Evolutionary conservation across 1,140 invertebrate genomes (phyloP).

Genomic region (Akabosia matsudoensis): DNA sequence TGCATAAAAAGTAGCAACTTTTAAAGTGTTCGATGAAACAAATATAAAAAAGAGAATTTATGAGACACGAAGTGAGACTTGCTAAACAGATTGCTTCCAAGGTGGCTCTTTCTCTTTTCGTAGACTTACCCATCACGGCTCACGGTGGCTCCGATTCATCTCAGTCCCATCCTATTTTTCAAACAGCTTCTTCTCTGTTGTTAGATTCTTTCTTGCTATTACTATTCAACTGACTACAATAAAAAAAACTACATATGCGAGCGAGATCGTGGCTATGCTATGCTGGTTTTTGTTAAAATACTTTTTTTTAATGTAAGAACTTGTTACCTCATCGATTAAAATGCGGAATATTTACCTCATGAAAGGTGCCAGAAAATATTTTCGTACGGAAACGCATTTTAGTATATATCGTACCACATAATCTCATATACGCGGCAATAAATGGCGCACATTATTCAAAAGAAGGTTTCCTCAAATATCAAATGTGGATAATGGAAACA

Average conservation of each 20-base stretch:
- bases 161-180: background rate
- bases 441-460: too few relatives aligned
- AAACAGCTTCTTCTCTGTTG: slow-evolving; percentile 1
- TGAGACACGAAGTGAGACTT: slow-evolving; percentile 7
- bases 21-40: background rate
- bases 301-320: background rate
- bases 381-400: too few relatives aligned
- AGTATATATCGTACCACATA: too few relatives aligned
- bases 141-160: slow-evolving; percentile 13
- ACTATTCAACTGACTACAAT: background rate
- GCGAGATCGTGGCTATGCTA: too few relatives aligned
- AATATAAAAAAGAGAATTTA: slow-evolving; percentile 6
- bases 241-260: background rate
- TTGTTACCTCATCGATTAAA: background rate
- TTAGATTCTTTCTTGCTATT: background rate
- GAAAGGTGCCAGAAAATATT: too few relatives aligned
- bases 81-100: background rate
- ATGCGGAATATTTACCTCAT: background rate
- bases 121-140: background rate
- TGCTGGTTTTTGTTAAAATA: too few relatives aligned
- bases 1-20: background rate
- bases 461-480: too few relatives aligned
- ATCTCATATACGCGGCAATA: too few relatives aligned
- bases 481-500: too few relatives aligned
- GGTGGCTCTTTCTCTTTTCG: background rate